These are phyloP conservation scores for Astreopora myriophthalma DNA, from an alignment of 64 coral and sea anemone species.

Conservation along the genomic window DNA sequence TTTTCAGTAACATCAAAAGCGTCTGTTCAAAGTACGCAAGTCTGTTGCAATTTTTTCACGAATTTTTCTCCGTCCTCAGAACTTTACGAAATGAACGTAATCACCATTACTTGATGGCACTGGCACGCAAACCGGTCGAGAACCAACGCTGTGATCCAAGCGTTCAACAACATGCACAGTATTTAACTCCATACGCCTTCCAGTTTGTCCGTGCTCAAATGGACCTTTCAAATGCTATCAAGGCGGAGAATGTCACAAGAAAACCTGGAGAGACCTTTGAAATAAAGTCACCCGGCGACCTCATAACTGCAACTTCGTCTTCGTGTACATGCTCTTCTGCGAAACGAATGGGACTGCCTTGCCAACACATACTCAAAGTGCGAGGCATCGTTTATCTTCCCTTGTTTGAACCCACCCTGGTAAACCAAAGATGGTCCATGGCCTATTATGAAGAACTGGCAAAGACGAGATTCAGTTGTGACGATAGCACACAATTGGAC, in stretches of 20 bases:
- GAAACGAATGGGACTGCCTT: constrained; percentile 45
- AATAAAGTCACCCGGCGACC: neutral
- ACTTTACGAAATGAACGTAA: constrained; percentile 3
- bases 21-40: constrained; percentile 50
- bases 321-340: constrained; percentile 27
- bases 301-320: neutral
- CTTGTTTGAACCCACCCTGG: constrained; percentile 29
- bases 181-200: constrained; percentile 51
- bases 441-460: neutral
- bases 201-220: constrained; percentile 22
- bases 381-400: constrained; percentile 15
- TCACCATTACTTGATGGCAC: constrained; percentile 11
- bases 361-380: constrained; percentile 30
- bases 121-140: constrained; percentile 8
- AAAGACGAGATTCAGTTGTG: neutral
- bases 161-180: constrained; percentile 8
- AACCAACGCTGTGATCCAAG: neutral
- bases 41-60: neutral
- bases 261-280: neutral
- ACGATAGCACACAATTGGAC: neutral
- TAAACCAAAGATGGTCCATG: constrained; percentile 51
- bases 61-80: neutral
- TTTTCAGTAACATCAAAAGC: constrained; percentile 61
- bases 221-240: neutral
- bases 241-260: neutral